Percentiles rank a stretch among this genome's conserved stretches.
phyloP scores from a whole-genome alignment of 2,888 invertebrate genomes.

The Petrophora chlorosata region DNA sequence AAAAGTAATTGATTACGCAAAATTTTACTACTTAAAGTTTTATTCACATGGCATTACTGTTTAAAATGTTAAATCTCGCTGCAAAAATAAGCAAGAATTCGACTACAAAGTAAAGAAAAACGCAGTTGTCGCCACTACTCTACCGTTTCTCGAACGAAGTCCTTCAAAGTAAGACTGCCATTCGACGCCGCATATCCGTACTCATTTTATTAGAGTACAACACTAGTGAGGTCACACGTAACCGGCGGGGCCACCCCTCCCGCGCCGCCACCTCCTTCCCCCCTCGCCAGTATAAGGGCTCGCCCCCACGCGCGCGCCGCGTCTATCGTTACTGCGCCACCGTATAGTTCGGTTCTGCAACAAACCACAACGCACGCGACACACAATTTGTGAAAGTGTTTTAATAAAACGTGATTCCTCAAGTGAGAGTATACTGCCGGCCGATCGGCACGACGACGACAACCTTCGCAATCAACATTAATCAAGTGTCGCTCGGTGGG shows the following conservation, averaged over 20 bases:
- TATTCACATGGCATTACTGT: no score
- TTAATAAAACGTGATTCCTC: constrained; percentile 63
- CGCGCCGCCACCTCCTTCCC: constrained; percentile 35
- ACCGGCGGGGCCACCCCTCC: constrained; percentile 44
- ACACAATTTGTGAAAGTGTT: constrained; percentile 79
- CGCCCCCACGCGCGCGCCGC: constrained; percentile 75
- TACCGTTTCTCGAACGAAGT: constrained; percentile 13
- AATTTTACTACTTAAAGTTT: no score
- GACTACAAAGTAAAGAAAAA: background rate
- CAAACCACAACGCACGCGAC: constrained; percentile 67
- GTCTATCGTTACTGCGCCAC: constrained; percentile 68
- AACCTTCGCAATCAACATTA: constrained; percentile 38
- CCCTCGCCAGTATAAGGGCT: constrained; percentile 60
- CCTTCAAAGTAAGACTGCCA: constrained; percentile 25
- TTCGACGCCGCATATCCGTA: constrained; percentile 21
- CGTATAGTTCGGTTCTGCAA: constrained; percentile 60
- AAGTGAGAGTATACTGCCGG: constrained; percentile 67
- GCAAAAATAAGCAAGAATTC: background rate
- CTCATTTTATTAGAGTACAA: constrained; percentile 42
- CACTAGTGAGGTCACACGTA: constrained; percentile 67
- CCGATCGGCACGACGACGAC: constrained; percentile 43
- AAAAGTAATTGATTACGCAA: no score
- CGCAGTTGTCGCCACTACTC: background rate
- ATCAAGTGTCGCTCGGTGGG: constrained; percentile 62
- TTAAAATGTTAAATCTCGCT: no score